Percentiles rank a stretch among this genome's conserved stretches.
Conservation (phyloP, 2,888 invertebrate species). For the Diaperis boleti region DNA sequence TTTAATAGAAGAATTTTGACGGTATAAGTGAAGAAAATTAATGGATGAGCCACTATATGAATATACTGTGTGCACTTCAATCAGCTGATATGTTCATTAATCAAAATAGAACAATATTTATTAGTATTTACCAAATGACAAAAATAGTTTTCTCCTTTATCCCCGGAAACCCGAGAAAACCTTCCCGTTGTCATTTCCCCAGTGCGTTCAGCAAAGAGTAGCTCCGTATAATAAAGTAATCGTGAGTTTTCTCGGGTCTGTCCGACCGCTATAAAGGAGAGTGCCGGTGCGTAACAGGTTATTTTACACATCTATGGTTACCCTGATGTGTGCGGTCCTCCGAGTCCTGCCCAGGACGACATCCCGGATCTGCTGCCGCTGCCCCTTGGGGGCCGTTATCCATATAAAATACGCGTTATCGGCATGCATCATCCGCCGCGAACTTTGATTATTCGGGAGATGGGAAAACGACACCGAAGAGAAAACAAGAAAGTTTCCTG, state of each 20-base stretch:
- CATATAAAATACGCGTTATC: constrained; percentile 58
- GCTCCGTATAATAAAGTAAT: constrained; percentile 51
- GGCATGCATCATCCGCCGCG: constrained; percentile 48
- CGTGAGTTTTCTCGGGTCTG: constrained; percentile 49
- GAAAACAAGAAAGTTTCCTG: too few species aligned
- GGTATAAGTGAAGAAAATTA: too few species aligned
- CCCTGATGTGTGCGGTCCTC: constrained; percentile 62
- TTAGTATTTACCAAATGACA: too few species aligned
- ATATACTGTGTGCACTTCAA: too few species aligned
- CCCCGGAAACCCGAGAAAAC: too few species aligned
- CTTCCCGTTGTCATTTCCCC: constrained; percentile 47
- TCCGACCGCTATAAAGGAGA: constrained; percentile 54
- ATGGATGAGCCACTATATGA: too few species aligned
- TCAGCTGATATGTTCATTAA: too few species aligned
- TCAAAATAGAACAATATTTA: too few species aligned
- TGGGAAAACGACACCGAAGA: not conserved
- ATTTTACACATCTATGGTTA: constrained; percentile 68
- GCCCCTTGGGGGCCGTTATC: constrained; percentile 58
- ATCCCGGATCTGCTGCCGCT: constrained; percentile 45
- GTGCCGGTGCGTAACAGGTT: constrained; percentile 64
- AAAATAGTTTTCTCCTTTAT: too few species aligned
- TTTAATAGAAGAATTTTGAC: too few species aligned
- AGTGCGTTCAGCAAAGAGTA: constrained; percentile 47
- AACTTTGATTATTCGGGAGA: constrained; percentile 53
- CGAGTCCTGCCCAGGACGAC: constrained; percentile 55